Evolutionary conservation across 2,113 vertebrate species (phyloP), one percentile per base, ranked within the genome.

Genomic region (Grus americana): DNA sequence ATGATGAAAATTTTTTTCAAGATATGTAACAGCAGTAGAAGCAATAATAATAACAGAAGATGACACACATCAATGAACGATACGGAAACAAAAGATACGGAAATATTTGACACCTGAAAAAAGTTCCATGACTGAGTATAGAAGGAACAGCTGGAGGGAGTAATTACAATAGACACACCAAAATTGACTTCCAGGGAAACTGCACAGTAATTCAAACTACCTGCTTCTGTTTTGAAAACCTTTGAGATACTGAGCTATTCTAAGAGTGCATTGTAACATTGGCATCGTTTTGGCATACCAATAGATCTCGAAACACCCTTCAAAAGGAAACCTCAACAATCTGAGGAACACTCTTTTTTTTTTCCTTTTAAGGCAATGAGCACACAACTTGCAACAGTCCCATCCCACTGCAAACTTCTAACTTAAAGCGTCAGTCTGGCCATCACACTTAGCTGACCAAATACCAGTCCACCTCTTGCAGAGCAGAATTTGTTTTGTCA

Each of bases 291-390:
- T 71, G n/a, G 23, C 17, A 55, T 20, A 34, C 15, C 38, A 59
- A 13, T 14, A 58, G 20, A 47, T 63, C n/a, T 74, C 32, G 81
- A 78, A 91, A 49, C 49, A 80, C 2, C 4, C 11, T 44, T 80
- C 24, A 54, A 67, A 94, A 74, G 20, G 59, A 78, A 83, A 61
- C 2, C 30, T 49, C 8, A 49, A 49, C 4, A 72, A 66, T 32
- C 9, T 23, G 38, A 86, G 47, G 8, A 80, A 50, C 0, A 4
- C 1, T 38, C 2, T 11, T n/a, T 11, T n/a, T 27, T 23, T 15
- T 27, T 23, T 15, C 4, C 2, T 74, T 67, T 88, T 52, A 63
- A 63, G 5, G 6, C 36, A 75, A 54, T 11, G 21, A 81, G 12
- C 4, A 27, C 14, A 46, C 5, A 46, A 38, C 11, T 57, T 86